phyloP scores from a whole-genome alignment of 2,888 invertebrate genomes.

The Endotricha flammealis region DNA sequence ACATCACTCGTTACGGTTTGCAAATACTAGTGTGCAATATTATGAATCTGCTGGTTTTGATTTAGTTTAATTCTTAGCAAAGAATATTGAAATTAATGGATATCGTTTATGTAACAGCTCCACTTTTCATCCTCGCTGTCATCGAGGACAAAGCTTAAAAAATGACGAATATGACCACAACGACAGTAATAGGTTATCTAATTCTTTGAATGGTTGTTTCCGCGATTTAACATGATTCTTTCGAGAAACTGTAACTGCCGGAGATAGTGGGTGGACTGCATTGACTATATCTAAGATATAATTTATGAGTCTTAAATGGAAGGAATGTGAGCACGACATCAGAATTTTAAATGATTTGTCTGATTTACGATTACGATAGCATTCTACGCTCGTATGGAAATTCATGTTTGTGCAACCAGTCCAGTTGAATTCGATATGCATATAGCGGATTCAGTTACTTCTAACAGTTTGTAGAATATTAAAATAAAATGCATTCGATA shows the following conservation, averaged over 20 bases:
- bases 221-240: slow-evolving; percentile 20
- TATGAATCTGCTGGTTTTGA: too few relatives aligned
- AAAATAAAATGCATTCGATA: neutral
- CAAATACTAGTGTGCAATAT: too few relatives aligned
- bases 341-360: slow-evolving; percentile 17
- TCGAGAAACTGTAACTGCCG: neutral
- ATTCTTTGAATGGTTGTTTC: neutral
- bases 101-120: too few relatives aligned
- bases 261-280: slow-evolving; percentile 22
- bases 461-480: neutral
- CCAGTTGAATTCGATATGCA: neutral
- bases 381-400: neutral
- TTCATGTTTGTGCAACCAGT: neutral
- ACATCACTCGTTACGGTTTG: too few relatives aligned
- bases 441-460: neutral
- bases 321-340: slow-evolving; percentile 23
- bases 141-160: too few relatives aligned
- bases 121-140: too few relatives aligned
- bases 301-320: slow-evolving; percentile 37
- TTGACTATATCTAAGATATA: slow-evolving; percentile 31
- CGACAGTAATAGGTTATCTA: too few relatives aligned
- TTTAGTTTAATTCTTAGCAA: too few relatives aligned
- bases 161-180: too few relatives aligned
- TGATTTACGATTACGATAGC: neutral
- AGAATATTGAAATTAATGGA: too few relatives aligned